phyloP scores from a whole-genome alignment of 2,888 invertebrate species.

The Achlya flavicornis region DNA sequence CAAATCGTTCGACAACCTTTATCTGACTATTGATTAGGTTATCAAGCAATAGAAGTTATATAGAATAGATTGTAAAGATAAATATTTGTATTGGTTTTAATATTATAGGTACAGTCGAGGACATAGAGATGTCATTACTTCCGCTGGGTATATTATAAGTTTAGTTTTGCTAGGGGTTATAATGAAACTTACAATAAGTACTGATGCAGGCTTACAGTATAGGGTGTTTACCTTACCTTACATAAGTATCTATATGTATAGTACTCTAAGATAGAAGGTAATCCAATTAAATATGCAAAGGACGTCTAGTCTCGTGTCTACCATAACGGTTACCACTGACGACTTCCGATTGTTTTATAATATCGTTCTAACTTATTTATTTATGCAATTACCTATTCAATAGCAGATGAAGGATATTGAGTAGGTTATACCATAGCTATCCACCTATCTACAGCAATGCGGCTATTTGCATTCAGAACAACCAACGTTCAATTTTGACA shows the following conservation, averaged over 20 bases:
- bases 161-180: too few species aligned
- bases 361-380: background rate
- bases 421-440: background rate
- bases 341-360: background rate
- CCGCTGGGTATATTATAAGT: too few species aligned
- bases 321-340: background rate
- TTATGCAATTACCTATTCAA: background rate
- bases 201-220: too few species aligned
- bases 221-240: too few species aligned
- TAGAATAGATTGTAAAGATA: conserved; percentile 15
- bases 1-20: conserved; percentile 14
- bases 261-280: background rate
- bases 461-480: background rate
- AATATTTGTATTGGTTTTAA: conserved; percentile 15
- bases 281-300: background rate
- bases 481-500: background rate
- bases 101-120: background rate
- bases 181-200: too few species aligned
- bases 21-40: conserved; percentile 23
- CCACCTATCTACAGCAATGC: background rate
- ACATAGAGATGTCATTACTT: too few species aligned
- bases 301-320: background rate
- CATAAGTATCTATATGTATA: too few species aligned
- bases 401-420: background rate
- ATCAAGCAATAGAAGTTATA: conserved; percentile 16